Evolutionary conservation across 1,140 invertebrate species (phyloP).

Genomic region (Drosophila santomea): DNA sequence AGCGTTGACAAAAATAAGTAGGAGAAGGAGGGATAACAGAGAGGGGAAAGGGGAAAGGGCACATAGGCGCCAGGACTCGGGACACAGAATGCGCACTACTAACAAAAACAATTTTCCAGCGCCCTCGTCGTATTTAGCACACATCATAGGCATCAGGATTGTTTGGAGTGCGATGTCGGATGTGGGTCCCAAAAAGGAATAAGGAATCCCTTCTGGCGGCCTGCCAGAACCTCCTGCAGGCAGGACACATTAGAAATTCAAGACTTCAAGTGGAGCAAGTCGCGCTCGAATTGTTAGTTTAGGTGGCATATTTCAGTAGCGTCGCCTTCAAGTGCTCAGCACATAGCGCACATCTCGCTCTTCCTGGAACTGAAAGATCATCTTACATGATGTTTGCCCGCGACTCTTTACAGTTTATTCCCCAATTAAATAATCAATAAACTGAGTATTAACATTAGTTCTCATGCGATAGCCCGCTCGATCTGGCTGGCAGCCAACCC

Average conservation of each 20-base stretch:
- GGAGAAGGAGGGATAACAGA: background rate
- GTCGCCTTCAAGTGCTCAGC: constrained; percentile 48
- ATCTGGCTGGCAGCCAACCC: background rate
- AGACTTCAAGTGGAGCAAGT: constrained; percentile 50
- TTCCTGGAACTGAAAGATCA: constrained; percentile 10
- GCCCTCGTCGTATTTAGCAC: constrained; percentile 66
- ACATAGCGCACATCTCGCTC: constrained; percentile 6
- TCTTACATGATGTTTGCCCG: background rate
- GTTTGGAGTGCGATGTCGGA: constrained; percentile 2
- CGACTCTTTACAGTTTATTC: background rate
- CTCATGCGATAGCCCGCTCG: background rate
- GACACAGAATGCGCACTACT: constrained; percentile 51
- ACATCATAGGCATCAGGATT: constrained; percentile 70
- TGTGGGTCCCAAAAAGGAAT: constrained; percentile 3
- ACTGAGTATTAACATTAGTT: constrained; percentile 40
- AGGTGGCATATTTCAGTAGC: constrained; percentile 69
- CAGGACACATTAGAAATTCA: constrained; percentile 53
- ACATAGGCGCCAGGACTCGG: constrained; percentile 50
- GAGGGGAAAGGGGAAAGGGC: background rate
- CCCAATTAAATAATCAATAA: constrained; percentile 60
- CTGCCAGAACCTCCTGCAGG: constrained; percentile 25
- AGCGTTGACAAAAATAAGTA: constrained; percentile 68
- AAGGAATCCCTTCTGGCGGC: no score
- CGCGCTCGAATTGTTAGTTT: constrained; percentile 42
- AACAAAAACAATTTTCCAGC: constrained; percentile 66